Evolutionary conservation across 1,140 invertebrate species (phyloP), one percentile per base, ranked within the genome.

Genomic region (Forficula auricularia): DNA sequence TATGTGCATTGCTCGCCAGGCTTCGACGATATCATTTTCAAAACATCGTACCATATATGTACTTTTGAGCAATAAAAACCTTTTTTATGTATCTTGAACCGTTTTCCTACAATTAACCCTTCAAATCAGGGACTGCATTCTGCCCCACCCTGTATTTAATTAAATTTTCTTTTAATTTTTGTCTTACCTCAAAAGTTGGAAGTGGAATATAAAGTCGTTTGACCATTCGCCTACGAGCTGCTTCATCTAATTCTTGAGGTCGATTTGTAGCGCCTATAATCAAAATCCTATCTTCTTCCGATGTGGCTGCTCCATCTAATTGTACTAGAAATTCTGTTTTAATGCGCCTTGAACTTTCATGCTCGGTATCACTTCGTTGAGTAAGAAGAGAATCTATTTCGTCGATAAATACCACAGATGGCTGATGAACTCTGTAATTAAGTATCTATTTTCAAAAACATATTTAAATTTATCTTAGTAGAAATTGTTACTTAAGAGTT

Each of bases 261-360:
- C 90, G 63, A 61, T 95, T 95, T 0, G 91, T 94, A 3, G 89
- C 89, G 1, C 87, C 88, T 42, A 94, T 78, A 8, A 95, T 75
- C 15, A 94, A 58, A 44, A 94, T 65, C 13, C 80, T 64, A 51
- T 91, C 83, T 32, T 90, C 83, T 40, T 77, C 80, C 49, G 64
- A 67, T 49, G 70, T 71, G 2, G 80, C 84, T 12, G 84, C 82
- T 9, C 85, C 85, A 63, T 90, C 82, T 43, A 97, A 67, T 59
- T 94, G 90, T n/a, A 95, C 79, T 4, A 96, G 64, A 60, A 97
- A 96, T 63, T 97, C 91, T 0, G 91, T 97, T 66, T 96, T 96
- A 30, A 96, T 73, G 48, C 90, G 64, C 10, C 91, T 64, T 0
- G 86, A 88, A 50, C 82, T 84, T 57, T 95, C 91, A 56, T 94